Percentiles rank a stretch among this genome's conserved stretches.
phyloP scores from a whole-genome alignment of 1,140 invertebrate species.

The Maniola jurtina region DNA sequence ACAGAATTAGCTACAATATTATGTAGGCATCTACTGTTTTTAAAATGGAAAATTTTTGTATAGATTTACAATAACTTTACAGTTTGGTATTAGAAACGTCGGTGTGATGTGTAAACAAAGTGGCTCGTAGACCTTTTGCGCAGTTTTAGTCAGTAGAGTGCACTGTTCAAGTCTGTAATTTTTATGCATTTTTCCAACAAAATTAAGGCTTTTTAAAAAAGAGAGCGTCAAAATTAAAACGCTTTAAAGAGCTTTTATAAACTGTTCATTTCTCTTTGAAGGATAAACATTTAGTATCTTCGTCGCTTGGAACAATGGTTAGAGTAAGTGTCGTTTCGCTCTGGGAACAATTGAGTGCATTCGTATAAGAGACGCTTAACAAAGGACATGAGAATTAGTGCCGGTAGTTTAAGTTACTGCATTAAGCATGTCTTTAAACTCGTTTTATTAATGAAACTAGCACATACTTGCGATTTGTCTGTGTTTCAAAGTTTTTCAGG shows the following conservation, averaged over 20 bases:
- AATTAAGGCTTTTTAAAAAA: not conserved
- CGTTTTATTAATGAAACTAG: not conserved
- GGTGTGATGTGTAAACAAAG: too few species aligned
- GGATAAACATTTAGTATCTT: constrained; percentile 30
- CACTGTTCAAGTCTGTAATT: too few species aligned
- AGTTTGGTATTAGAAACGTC: too few species aligned
- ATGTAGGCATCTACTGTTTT: too few species aligned
- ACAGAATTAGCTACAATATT: too few species aligned
- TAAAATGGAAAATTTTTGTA: too few species aligned
- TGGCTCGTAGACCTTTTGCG: too few species aligned
- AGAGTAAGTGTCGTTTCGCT: constrained; percentile 32
- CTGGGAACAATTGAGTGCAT: constrained; percentile 31
- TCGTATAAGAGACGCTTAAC: constrained; percentile 31
- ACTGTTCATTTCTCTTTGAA: constrained; percentile 31
- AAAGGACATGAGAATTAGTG: constrained; percentile 24
- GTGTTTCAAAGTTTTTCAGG: too few species aligned
- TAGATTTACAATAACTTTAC: too few species aligned
- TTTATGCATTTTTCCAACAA: not conserved
- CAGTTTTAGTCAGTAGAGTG: too few species aligned
- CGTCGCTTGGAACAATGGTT: constrained; percentile 25
- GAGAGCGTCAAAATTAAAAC: constrained; percentile 20
- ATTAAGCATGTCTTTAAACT: constrained; percentile 13
- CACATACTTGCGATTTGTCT: not conserved
- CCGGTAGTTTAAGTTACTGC: constrained; percentile 21
- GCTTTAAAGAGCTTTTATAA: constrained; percentile 23